A percentile compares a stretch with the other conserved stretches of the same genome.
Evolutionary conservation across 1,140 invertebrate species (phyloP).

Genomic region (Aradophagus sp.): DNA sequence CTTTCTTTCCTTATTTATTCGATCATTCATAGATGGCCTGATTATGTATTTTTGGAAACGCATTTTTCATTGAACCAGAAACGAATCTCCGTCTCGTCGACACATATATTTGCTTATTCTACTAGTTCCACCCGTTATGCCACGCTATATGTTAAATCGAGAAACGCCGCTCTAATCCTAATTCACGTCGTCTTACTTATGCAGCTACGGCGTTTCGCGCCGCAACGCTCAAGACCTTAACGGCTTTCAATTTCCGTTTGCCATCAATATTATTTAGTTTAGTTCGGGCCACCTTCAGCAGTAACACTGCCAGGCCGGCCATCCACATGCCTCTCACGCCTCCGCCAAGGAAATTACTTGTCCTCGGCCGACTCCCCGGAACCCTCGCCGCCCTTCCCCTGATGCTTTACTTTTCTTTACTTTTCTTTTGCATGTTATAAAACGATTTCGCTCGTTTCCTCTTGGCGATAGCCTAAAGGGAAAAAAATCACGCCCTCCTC

Average conservation of each 20-base stretch:
- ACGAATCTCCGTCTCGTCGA: no score
- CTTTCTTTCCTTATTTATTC: no score
- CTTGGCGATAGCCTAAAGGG: slow-evolving; percentile 26
- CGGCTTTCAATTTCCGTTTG: slow-evolving; percentile 75
- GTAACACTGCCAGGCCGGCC: slow-evolving; percentile 50
- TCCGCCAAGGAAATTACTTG: slow-evolving; percentile 74
- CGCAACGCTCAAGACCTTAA: slow-evolving; percentile 71
- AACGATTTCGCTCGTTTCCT: slow-evolving; percentile 50
- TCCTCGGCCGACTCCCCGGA: slow-evolving; percentile 59
- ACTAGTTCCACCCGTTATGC: no score
- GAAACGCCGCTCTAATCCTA: slow-evolving; percentile 67
- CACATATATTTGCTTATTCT: no score
- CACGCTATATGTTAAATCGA: slow-evolving; percentile 50
- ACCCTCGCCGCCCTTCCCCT: slow-evolving; percentile 27
- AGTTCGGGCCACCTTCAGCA: slow-evolving; percentile 68
- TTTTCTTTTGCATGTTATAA: slow-evolving; percentile 48
- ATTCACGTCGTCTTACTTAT: slow-evolving; percentile 72
- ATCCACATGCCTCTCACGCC: slow-evolving; percentile 70
- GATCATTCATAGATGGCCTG: no score
- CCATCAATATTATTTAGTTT: slow-evolving; percentile 77
- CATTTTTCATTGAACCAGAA: no score
- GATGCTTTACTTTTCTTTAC: slow-evolving; percentile 37
- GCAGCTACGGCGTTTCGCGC: slow-evolving; percentile 66
- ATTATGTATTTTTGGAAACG: no score
- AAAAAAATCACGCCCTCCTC: no score